phyloP scores from a whole-genome alignment of 2,888 invertebrate species.

The Mimachlamys varia region DNA sequence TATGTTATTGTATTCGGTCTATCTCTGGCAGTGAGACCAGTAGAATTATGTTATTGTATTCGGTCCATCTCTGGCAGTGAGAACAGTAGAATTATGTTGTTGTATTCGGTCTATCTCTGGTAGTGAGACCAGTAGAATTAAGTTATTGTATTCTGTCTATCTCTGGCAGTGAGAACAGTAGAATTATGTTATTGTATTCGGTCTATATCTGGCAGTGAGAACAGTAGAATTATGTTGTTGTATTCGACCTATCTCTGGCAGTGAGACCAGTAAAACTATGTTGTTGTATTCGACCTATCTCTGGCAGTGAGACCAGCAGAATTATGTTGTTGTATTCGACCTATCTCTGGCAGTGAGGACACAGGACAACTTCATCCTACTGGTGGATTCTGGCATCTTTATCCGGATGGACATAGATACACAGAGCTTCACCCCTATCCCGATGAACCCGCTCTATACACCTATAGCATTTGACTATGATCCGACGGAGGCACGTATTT shows the following conservation, averaged over 20 bases:
- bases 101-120: background rate
- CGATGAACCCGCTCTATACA: conserved; percentile 50
- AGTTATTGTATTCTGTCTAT: background rate
- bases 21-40: conserved; percentile 40
- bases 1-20: background rate
- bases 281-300: background rate
- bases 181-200: too few species aligned
- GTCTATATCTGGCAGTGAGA: conserved; percentile 37
- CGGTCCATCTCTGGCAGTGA: conserved; percentile 25
- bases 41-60: too few species aligned
- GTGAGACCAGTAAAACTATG: too few species aligned
- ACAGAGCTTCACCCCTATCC: conserved; percentile 57
- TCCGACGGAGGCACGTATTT: conserved; percentile 54
- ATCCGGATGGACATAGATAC: conserved; percentile 61
- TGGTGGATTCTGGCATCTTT: conserved; percentile 47
- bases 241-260: background rate
- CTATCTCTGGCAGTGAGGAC: conserved; percentile 36
- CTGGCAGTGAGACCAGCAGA: conserved; percentile 36
- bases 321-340: background rate
- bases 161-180: conserved; percentile 38
- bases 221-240: too few species aligned
- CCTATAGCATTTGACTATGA: conserved; percentile 61
- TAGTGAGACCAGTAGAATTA: too few species aligned
- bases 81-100: background rate
- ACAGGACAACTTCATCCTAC: conserved; percentile 51